phyloP scores from a whole-genome alignment of 2,797 vertebrate genomes.

The Sardinella longiceps region DNA sequence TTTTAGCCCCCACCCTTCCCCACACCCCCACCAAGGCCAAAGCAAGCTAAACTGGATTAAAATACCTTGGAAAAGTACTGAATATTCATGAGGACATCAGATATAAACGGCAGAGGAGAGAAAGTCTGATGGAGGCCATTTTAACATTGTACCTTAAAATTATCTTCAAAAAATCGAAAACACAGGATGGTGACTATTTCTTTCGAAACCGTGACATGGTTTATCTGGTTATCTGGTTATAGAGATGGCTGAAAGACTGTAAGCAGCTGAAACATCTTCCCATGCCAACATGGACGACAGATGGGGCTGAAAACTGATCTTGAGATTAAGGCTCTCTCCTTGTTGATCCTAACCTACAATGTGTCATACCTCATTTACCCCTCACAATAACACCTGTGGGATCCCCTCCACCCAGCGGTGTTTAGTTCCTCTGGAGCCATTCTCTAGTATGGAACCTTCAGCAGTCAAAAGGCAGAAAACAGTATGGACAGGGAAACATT shows the following conservation, averaged over 20 bases:
- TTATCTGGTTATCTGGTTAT: constrained; percentile 8
- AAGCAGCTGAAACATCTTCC: constrained; percentile 22
- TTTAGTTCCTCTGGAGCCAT: constrained; percentile 8
- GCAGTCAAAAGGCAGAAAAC: constrained; percentile 14
- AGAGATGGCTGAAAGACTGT: background rate
- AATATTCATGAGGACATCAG: constrained; percentile 14
- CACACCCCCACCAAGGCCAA: background rate
- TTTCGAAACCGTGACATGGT: background rate
- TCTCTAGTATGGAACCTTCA: constrained; percentile 9
- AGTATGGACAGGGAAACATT: constrained; percentile 4
- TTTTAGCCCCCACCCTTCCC: background rate
- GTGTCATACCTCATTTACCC: constrained; percentile 51
- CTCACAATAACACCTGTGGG: constrained; percentile 47
- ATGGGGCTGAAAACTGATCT: constrained; percentile 49
- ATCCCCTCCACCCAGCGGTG: constrained; percentile 21
- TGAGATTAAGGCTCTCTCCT: constrained; percentile 47
- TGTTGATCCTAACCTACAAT: constrained; percentile 36
- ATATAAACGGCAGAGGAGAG: background rate
- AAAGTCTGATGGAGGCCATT: background rate
- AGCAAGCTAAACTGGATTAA: background rate
- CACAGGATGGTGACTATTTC: background rate
- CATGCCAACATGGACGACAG: constrained; percentile 25
- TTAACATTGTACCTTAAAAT: background rate
- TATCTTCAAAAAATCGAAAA: background rate
- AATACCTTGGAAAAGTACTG: background rate